These are phyloP conservation scores for Melieria omissa DNA, from an alignment of 2,888 invertebrate species.

Conservation along the genomic window DNA sequence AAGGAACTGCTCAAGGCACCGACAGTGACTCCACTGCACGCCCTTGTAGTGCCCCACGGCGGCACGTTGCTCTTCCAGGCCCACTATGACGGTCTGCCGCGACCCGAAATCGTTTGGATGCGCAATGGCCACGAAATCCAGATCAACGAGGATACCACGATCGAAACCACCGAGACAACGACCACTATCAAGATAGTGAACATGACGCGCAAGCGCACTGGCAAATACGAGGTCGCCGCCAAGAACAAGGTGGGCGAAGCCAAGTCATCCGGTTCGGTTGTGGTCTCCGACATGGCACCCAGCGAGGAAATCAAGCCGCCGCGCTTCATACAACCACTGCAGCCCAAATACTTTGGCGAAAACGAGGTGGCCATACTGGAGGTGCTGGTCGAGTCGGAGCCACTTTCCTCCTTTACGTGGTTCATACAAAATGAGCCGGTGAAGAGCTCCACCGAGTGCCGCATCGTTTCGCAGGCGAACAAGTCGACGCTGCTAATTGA, in stretches of 20 bases:
- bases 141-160: constrained; percentile 72
- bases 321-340: constrained; percentile 76
- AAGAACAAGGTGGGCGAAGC: constrained; percentile 81
- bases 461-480: constrained; percentile 79
- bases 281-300: constrained; percentile 73
- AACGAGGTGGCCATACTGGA: constrained; percentile 85
- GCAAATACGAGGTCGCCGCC: constrained; percentile 90
- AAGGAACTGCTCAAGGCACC: constrained; percentile 72
- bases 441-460: constrained; percentile 75
- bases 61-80: constrained; percentile 77
- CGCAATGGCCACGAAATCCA: constrained; percentile 83
- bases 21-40: constrained; percentile 82
- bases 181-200: constrained; percentile 76
- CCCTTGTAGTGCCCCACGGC: constrained; percentile 77
- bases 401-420: constrained; percentile 88
- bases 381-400: constrained; percentile 79
- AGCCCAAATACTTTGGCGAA: constrained; percentile 76
- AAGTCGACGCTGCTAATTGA: constrained; percentile 83
- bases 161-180: constrained; percentile 71
- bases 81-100: constrained; percentile 77
- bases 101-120: constrained; percentile 84
- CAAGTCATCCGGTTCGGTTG: constrained; percentile 84
- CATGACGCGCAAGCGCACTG: constrained; percentile 79
- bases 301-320: constrained; percentile 76
- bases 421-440: constrained; percentile 81